Base-by-base conservation (phyloP, 2,113 vertebrate species). In the Procavia capensis region DNA sequence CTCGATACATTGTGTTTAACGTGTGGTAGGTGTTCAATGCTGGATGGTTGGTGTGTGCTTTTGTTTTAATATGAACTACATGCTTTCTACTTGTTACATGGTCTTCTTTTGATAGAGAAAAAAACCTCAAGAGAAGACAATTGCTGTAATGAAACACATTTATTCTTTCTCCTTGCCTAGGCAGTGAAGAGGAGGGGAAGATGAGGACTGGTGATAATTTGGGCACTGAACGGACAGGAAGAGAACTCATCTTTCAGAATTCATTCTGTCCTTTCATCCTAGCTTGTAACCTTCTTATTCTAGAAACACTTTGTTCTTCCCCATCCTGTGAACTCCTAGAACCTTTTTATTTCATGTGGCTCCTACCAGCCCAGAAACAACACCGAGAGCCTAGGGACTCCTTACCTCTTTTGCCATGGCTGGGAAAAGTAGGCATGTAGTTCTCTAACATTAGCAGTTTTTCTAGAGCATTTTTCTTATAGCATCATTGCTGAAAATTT, bases 401-500 rank as follows among this genome's bases (percentile, higher is more conserved):
- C 10, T 63, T 36, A 14, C 9, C 22, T 2, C 8, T 3, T 4
- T 85, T 41, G 74, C 59, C 57, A 24, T 25, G 25, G 50, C 84
- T 88, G 29, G 81, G 91, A 80, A 25, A 83, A 57, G 11, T 59
- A 41, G 47, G 66, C 50, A 45, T 3, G 1, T 14, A 45, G n/a
- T 50, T 78, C 27, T 85, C 1, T 90, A 82, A 80, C 17, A 2
- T 72, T 39, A 47, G 39, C 25, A 54, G n/a, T 80, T 61, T 63
- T 92, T 90, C 41, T 31, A 94, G 47, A n/a, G 11, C 54, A 8
- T 74, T 91, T 96, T 96, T 75, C 45, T 41, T 85, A 3, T 50
- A 34, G 24, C 86, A 36, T 41, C 47, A 84, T 80, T 85, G 50
- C 83, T 57, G 29, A 31, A 91, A 43, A 34, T 84, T 93, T 24